phyloP scores from a whole-genome alignment of 2,797 vertebrate species.

The Sebastes minor region DNA sequence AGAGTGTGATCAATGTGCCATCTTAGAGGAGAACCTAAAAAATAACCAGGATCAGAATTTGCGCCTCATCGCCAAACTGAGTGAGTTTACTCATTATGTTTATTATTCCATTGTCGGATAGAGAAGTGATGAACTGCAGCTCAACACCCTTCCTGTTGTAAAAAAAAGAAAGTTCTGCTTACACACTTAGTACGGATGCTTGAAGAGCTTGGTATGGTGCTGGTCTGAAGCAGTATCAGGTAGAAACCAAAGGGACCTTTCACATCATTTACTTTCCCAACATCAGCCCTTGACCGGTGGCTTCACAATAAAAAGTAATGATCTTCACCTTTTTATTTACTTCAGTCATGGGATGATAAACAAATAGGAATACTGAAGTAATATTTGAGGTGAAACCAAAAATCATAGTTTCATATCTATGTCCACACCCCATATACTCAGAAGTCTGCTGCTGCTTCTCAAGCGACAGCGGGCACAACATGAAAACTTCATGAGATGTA shows the following conservation, averaged over 20 bases:
- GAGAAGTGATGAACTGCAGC: neutral
- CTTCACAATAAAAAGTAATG: no score
- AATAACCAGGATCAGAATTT: conserved; percentile 85
- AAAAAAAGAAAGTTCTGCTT: neutral
- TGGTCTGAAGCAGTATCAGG: neutral
- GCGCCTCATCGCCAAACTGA: conserved; percentile 86
- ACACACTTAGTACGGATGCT: neutral
- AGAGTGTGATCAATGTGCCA: conserved; percentile 88
- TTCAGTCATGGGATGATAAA: neutral
- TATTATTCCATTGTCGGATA: neutral
- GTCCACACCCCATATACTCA: no score
- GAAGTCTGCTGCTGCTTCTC: no score
- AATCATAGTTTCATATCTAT: no score
- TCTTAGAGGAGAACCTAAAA: conserved; percentile 88
- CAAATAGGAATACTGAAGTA: neutral
- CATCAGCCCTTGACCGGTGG: no score
- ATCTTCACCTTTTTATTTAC: neutral
- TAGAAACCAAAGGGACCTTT: no score
- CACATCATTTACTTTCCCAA: no score
- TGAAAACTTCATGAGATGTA: no score
- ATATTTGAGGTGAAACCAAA: fast-evolving
- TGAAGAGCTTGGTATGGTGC: neutral
- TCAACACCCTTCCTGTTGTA: neutral
- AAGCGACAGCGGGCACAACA: no score
- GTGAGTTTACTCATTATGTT: conserved; percentile 78